Base-by-base conservation (phyloP, 2,888 invertebrate species). In the Esperia sulphurella region DNA sequence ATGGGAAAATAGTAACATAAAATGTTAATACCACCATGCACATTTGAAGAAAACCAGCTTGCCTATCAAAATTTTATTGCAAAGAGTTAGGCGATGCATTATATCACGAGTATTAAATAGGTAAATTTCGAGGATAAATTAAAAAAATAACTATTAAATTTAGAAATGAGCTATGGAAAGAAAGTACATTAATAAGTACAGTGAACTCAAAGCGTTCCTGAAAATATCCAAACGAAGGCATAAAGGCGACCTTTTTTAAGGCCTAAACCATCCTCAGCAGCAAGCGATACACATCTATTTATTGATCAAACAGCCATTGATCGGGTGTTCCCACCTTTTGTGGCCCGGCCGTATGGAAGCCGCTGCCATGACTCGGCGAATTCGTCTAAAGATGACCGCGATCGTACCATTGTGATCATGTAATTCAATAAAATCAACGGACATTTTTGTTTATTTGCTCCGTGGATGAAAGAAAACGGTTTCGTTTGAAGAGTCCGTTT, bases 391-490 rank as follows among this genome's bases (percentile, higher is more conserved):
- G 62, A 60, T 66, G 66, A 67, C 71, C 74, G 65, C 64, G 70
- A 72, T 74, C 65, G 62, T 60, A 67, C 75, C 75, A 87, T 85
- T 87, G 87, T 88, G 84, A 83, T 81, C 85, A 71, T 74, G 83
- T 89, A 89, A 89, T 88, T 89, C 88, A 89, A 89, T 89, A 86
- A 88, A 85, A 87, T 85, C 85, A 82, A 80, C 71, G 77, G 75
- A 79, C 81, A 87, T 85, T 86, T 83, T 86, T 83, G 84, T 88
- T 86, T 87, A 81, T 85, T 85, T 83, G 62, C 53, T 43, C 6
- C 40, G 5, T 39, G 40, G 48, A 44, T 12, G 37, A 13, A 37
- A 44, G 53, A 31, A 43, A 43, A 41, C 5, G 5, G 5, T 10
- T 3, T 21, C 8, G 3, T 10, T 2, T 8, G 1, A n/a, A 4